These are phyloP conservation scores for Siphlonurus alternatus DNA, from an alignment of 2,888 invertebrate species.

Conservation along the genomic window DNA sequence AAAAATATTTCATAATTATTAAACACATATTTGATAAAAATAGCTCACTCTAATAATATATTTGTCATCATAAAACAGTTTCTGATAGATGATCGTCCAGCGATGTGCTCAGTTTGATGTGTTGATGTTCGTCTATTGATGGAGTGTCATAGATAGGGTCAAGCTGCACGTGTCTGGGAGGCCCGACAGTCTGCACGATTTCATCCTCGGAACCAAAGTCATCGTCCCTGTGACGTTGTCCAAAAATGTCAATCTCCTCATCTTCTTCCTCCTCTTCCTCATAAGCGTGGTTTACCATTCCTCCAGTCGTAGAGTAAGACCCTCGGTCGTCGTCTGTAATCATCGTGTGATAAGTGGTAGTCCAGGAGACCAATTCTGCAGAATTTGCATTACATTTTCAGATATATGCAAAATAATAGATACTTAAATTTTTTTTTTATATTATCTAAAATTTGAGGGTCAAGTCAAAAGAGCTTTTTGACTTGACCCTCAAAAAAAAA, in stretches of 20 bases:
- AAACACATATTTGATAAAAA: no score
- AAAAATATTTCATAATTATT: no score
- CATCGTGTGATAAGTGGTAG: not conserved
- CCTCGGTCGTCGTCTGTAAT: not conserved
- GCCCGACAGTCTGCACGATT: not conserved
- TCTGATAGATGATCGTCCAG: not conserved
- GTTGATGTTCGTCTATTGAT: not conserved
- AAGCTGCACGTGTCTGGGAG: not conserved
- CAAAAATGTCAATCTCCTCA: not conserved
- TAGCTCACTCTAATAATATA: no score
- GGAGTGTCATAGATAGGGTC: not conserved
- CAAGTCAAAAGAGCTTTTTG: no score
- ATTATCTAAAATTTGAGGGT: no score
- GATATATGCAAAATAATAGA: no score
- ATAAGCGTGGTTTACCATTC: not conserved
- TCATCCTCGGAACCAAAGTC: not conserved
- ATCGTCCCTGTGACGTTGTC: not conserved
- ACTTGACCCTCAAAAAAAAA: no score
- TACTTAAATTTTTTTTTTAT: no score
- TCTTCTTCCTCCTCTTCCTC: not conserved
- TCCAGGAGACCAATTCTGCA: no score
- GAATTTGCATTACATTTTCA: no score
- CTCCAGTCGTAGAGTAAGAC: not conserved
- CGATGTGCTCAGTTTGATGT: not conserved
- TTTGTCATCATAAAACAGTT: not conserved